These are phyloP conservation scores for Tyrophagus putrescentiae DNA, from an alignment of 1,140 invertebrate genomes.

Conservation along the genomic window DNA sequence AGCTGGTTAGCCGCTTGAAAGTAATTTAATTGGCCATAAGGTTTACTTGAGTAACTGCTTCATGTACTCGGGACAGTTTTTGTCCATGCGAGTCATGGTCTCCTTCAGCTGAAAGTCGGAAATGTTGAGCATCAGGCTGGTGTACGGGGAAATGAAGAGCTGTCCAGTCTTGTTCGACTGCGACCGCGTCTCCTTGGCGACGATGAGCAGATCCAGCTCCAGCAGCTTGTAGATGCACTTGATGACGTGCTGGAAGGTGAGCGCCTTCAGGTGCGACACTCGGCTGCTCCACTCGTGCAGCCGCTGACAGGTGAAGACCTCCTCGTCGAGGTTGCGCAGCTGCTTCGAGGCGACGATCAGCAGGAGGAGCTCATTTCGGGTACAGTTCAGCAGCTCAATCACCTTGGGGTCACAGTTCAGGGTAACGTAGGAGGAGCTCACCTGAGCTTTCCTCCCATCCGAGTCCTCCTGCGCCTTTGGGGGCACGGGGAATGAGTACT, in stretches of 20 bases:
- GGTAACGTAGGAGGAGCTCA: background rate
- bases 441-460: background rate
- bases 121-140: conserved; percentile 6
- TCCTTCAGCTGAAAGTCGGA: background rate
- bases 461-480: background rate
- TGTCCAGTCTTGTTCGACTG: background rate
- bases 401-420: background rate
- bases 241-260: background rate
- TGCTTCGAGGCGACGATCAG: background rate
- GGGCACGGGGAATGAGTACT: background rate
- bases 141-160: background rate
- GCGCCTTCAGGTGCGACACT: background rate
- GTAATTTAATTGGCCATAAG: no score
- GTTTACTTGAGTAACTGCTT: no score
- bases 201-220: background rate
- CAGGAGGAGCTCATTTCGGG: background rate
- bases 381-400: background rate
- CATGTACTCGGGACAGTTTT: no score
- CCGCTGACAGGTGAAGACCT: background rate
- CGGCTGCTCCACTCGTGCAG: background rate
- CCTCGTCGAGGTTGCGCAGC: background rate
- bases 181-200: background rate
- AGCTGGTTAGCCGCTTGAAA: no score
- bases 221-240: conserved; percentile 2
- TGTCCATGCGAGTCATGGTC: no score